Evolutionary conservation across 2,888 invertebrate genomes (phyloP), one percentile per base, ranked within the genome.

Genomic region (Syritta pipiens): DNA sequence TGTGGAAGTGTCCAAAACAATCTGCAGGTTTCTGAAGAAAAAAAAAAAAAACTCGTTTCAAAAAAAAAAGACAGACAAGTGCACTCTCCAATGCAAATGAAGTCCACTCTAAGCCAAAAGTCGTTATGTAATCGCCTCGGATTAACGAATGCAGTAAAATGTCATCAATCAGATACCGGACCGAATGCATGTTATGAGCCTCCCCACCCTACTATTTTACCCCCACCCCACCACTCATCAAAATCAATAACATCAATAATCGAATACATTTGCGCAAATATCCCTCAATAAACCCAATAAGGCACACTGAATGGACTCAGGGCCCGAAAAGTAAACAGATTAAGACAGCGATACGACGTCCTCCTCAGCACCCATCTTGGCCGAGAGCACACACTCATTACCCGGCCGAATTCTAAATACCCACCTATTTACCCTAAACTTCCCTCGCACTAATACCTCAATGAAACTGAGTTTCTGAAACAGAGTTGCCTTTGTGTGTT

Each of bases 311-410:
- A 71, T 71, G 60, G 60, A 71, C 60, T 19, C 44, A n/a, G n/a
- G 51, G 51, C 60, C 51, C 69, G 44, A n/a, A 71, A 62, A 71
- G 60, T 71, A 71, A 71, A 71, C 69, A 71, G 69, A 71, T 71
- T 71, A 71, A 17, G 69, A 51, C 35, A 71, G 60, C 44, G 69
- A 71, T 71, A 71, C 46, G 60, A 71, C 51, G 20, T 32, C 20
- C 26, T 40, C 22, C 20, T 48, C 19, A 48, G 40, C 68, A 42
- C 59, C 69, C 69, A 60, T 69, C 42, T 48, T 59, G 32, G 22
- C n/a, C n/a, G n/a, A 22, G 24, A 37, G 40, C 49, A 20, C 44
- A 17, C 48, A 44, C 48, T 51, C 69, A 62, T 62, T 51, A 69
- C 49, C 59, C 42, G 42, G 42, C 24, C 59, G 28, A 69, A 69